phyloP scores from a whole-genome alignment of 2,113 vertebrate species.

The Artemisiospiza belli region DNA sequence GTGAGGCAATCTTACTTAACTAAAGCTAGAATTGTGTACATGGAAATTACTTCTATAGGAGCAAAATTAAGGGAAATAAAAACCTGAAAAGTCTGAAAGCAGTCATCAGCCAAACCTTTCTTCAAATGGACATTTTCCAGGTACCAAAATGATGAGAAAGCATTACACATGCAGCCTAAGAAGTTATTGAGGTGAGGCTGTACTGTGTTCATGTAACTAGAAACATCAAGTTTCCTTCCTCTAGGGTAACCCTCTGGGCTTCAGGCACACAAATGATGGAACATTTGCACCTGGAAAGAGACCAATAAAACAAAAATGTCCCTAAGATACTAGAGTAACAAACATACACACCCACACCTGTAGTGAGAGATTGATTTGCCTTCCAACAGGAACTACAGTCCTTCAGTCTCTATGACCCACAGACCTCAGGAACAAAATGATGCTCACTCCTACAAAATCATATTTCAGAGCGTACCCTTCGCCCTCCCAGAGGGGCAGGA shows the following conservation, averaged over 20 bases:
- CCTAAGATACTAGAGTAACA: background rate
- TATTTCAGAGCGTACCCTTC: background rate
- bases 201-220: background rate
- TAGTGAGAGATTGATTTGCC: background rate
- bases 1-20: background rate
- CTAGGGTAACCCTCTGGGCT: background rate
- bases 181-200: background rate
- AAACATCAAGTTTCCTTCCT: background rate
- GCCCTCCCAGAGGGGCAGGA: background rate
- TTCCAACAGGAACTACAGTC: background rate
- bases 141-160: background rate
- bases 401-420: background rate
- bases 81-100: background rate
- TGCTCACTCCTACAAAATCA: background rate
- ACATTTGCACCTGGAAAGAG: background rate
- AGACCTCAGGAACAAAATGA: background rate
- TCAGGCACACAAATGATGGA: background rate
- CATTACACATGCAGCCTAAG: background rate
- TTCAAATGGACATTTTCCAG: background rate
- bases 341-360: background rate
- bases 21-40: background rate
- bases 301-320: background rate
- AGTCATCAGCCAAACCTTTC: background rate
- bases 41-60: slow-evolving; percentile 20
- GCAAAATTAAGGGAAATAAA: slow-evolving; percentile 19